Percentiles rank a stretch among this genome's conserved stretches.
phyloP scores from a whole-genome alignment of 2,113 vertebrate genomes.

The Vombatus ursinus region DNA sequence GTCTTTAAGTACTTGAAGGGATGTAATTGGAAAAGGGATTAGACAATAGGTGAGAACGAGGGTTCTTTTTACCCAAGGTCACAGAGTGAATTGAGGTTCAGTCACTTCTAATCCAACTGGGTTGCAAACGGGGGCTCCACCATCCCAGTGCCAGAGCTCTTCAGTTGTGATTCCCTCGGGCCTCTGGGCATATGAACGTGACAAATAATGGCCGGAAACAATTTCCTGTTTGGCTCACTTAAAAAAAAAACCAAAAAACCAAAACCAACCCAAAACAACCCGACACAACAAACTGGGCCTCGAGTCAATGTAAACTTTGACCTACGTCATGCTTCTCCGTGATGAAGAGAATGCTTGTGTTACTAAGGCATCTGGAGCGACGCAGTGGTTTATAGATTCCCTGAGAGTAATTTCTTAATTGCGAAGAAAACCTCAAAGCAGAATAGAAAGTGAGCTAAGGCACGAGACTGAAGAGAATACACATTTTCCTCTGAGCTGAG shows the following conservation, averaged over 20 bases:
- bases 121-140: background rate
- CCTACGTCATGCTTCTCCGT: background rate
- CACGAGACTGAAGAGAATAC: conserved; percentile 48
- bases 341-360: conserved; percentile 65
- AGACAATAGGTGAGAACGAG: conserved; percentile 1
- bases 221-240: conserved; percentile 17
- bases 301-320: background rate
- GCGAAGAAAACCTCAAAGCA: conserved; percentile 52
- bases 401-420: conserved; percentile 60
- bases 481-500: conserved; percentile 30
- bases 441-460: conserved; percentile 55
- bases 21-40: background rate
- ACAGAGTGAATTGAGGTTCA: background rate
- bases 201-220: background rate
- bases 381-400: background rate
- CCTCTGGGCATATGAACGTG: background rate
- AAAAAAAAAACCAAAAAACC: conserved; percentile 4
- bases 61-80: conserved; percentile 4
- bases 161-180: background rate
- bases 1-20: background rate
- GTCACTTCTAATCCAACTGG: background rate
- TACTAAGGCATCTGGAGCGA: conserved; percentile 72
- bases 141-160: background rate
- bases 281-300: background rate
- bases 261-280: too few relatives aligned